Conservation (phyloP, 2,888 invertebrate genomes). For the Aphidius colemani region DNA sequence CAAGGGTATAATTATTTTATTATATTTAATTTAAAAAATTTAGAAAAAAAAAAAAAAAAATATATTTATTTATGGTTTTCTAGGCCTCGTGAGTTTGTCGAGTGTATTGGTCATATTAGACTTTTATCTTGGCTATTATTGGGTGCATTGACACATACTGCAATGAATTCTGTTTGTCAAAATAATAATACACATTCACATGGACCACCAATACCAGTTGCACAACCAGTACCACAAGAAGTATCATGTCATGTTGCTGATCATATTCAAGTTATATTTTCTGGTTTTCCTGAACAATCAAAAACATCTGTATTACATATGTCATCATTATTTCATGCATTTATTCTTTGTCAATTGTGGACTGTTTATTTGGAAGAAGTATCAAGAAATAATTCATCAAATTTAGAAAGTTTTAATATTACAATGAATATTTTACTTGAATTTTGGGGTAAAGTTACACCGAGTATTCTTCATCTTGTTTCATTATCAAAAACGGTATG, state of each 20-base stretch:
- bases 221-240: constrained; percentile 92
- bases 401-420: constrained; percentile 73
- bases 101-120: constrained; percentile 93
- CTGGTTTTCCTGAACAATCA: constrained; percentile 94
- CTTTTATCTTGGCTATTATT: constrained; percentile 94
- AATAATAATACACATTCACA: constrained; percentile 48
- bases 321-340: constrained; percentile 96
- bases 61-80: no score
- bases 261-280: constrained; percentile 94
- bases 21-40: background rate
- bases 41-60: no score
- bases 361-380: constrained; percentile 95
- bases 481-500: constrained; percentile 88
- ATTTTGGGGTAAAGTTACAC: constrained; percentile 99
- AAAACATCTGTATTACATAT: constrained; percentile 92
- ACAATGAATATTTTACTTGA: constrained; percentile 87
- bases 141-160: constrained; percentile 90
- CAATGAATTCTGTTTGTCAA: constrained; percentile 63
- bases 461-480: constrained; percentile 90
- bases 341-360: constrained; percentile 94
- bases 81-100: constrained; percentile 91
- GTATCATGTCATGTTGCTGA: constrained; percentile 96
- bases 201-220: constrained; percentile 59
- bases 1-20: constrained; percentile 69
- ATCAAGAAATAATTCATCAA: constrained; percentile 70